Evolutionary conservation across 2,113 vertebrate genomes (phyloP), one percentile per base, ranked within the genome.

Genomic region (Thryonomys swinderianus): DNA sequence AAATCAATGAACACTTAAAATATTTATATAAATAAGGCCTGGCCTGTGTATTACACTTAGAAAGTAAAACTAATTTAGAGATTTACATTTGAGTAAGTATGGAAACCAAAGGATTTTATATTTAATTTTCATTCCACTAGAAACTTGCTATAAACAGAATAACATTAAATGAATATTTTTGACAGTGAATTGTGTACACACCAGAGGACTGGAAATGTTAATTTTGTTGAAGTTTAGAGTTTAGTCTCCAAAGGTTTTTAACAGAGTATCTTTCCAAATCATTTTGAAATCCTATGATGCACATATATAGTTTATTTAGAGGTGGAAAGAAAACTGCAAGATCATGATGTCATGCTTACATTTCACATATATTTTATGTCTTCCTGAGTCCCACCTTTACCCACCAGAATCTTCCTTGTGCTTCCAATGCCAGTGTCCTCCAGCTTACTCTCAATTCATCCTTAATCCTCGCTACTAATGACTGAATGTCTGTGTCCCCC

Each of bases 141-240:
- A 96, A 96, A 76, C 55, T 92, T 45, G 7, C 23, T 61, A 64
- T 34, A 78, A 67, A 55, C 1, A 86, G 32, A 89, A 51, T 7
- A 64, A 3, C 5, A 20, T 42, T 95, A 71, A 83, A 48, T 78
- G 5, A 64, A 1, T 57, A 45, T 42, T 88, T 96, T 90, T 17
- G 25, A 57, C 71, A 90, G 71, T 69, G 76, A 62, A 69, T 88
- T 91, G 7, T 48, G 59, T 88, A 91, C 51, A 80, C 23, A 85
- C n/a, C 4, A 85, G 12, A 88, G 27, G 0, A 66, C 27, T 86
- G 11, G 25, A 78, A 76, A 61, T 61, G 81, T 67, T 74, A 90
- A 88, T 86, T 71, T 4, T 27, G 62, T 80, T 91, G 64, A 69
- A 45, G 32, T 14, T 48, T 80, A 55, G 76, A 86, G 40, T 59